Evolutionary conservation across 2,888 invertebrate species (phyloP), one percentile per base, ranked within the genome.

Genomic region (Listrodromus nycthemerus): DNA sequence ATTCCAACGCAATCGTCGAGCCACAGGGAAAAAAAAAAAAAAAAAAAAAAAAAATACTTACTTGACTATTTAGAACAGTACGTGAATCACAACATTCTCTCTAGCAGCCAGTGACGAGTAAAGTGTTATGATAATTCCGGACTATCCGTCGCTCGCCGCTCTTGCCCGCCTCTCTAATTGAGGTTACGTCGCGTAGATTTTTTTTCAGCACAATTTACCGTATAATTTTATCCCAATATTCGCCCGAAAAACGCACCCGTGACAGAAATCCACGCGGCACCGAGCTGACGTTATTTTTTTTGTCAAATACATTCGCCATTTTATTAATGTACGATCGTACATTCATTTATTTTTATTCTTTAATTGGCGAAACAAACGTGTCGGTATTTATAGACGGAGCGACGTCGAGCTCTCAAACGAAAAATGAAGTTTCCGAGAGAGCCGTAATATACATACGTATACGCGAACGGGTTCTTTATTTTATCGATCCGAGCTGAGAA

Each of bases 381-480:
- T 4, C n/a, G n/a, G n/a, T 61, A 61, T 61, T 61, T 27, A 61
- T 61, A 61, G 58, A 30, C 16, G 16, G n/a, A 16, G 58, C 55
- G 30, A 33, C 61, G 61, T 61, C 19, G 45, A 45, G 30, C 45
- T 21, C 48, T 13, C 10, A 48, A 13, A 24, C 21, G 66, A 66
- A 16, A 58, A 45, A 67, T 45, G 24, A 66, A 81, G 70, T 73
- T 82, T 65, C 13, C 33, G 37, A 55, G n/a, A 48, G 67, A 63
- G 21, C 71, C 30, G 48, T 77, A 58, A 65, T 55, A 16, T 58
- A 33, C 7, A 61, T 52, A 30, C 19, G 24, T 65, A 19, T 74
- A 63, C 69, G 77, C 63, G 55, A 80, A 84, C 80, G 73, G 73
- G 76, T 76, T 80, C 50, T 63, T 10, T 65, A 65, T 55, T 74